Conservation (phyloP, 2,113 vertebrate genomes). For the Odocoileus virginianus region DNA sequence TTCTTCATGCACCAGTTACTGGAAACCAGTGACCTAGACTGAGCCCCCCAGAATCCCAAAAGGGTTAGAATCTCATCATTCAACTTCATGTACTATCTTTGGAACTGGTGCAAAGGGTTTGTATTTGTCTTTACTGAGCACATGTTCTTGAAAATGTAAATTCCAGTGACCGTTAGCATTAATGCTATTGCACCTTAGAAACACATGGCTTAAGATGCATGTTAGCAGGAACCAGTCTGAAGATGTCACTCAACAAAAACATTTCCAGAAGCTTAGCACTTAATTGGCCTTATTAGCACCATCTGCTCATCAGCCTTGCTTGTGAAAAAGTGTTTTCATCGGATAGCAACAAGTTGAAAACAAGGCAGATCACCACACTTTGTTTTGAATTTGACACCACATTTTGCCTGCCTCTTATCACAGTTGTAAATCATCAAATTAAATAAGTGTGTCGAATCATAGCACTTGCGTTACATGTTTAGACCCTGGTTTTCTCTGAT, state of each 20-base stretch:
- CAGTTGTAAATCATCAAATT: slow-evolving; percentile 44
- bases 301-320: slow-evolving; percentile 63
- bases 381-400: slow-evolving; percentile 54
- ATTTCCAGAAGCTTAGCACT: slow-evolving; percentile 65
- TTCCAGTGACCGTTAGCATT: neutral
- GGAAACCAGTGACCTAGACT: neutral
- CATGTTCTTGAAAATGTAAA: slow-evolving; percentile 27
- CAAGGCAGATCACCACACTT: slow-evolving; percentile 57
- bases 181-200: slow-evolving; percentile 11
- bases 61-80: neutral
- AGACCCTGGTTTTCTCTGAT: neutral
- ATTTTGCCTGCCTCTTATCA: slow-evolving; percentile 51
- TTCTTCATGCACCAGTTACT: neutral
- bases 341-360: slow-evolving; percentile 60
- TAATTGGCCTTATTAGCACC: slow-evolving; percentile 68
- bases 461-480: neutral
- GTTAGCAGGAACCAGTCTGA: slow-evolving; percentile 55
- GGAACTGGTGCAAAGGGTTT: neutral
- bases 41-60: neutral
- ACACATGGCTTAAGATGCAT: neutral
- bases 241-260: slow-evolving; percentile 61
- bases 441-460: neutral
- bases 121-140: neutral
- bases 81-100: neutral
- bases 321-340: slow-evolving; percentile 62